A percentile compares a stretch with the other conserved stretches of the same genome.
Conservation (phyloP, 2,888 invertebrate genomes). For the Sipha maydis region DNA sequence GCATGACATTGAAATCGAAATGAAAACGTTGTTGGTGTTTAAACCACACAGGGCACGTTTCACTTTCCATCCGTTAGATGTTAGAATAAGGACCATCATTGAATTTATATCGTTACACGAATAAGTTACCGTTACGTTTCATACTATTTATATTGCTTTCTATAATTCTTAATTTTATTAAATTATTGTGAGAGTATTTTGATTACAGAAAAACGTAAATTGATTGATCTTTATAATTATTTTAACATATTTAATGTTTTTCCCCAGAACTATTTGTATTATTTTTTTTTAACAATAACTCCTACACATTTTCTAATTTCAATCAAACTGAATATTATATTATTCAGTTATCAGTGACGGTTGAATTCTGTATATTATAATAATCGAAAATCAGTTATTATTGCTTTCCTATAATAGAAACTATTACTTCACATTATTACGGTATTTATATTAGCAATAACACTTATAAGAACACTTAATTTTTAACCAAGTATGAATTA, state of each 20-base stretch:
- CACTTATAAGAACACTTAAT: background rate
- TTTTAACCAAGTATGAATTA: background rate
- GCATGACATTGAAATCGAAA: conserved; percentile 61
- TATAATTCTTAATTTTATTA: conserved; percentile 26
- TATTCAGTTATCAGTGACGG: conserved; percentile 1
- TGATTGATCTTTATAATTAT: background rate
- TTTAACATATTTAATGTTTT: background rate
- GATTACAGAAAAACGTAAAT: background rate
- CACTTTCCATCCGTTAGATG: conserved; percentile 52
- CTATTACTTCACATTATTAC: background rate
- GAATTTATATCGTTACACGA: background rate
- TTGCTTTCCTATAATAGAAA: conserved; percentile 31
- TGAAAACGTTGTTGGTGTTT: conserved; percentile 40
- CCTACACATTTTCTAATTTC: conserved; percentile 18
- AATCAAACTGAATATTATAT: background rate
- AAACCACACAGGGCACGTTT: conserved; percentile 42
- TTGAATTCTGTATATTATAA: background rate
- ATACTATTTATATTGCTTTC: conserved; percentile 38
- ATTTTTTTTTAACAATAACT: background rate
- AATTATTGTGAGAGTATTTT: conserved; percentile 27
- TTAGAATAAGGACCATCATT: conserved; percentile 32
- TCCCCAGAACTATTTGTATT: background rate
- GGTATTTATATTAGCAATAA: background rate
- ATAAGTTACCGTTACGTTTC: conserved; percentile 28
- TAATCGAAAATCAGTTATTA: conserved; percentile 25